Evolutionary conservation across 2,888 invertebrate species (phyloP).

Genomic region (Campoletis raptor): DNA sequence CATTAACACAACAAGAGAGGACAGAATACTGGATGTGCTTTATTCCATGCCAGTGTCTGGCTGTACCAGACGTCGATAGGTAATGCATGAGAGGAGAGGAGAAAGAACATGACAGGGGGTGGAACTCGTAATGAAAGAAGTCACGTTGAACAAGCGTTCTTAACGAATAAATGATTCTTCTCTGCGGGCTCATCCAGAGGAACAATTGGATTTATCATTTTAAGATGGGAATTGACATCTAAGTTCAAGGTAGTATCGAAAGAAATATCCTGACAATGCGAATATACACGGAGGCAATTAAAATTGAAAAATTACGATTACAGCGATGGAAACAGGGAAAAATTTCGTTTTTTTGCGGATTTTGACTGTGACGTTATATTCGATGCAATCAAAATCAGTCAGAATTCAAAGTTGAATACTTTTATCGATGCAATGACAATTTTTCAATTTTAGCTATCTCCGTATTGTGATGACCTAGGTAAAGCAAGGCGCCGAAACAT

Average conservation of each 20-base stretch:
- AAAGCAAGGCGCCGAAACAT: no score
- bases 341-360: no score
- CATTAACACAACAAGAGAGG: constrained; percentile 45
- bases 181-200: constrained; percentile 13
- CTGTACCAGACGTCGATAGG: neutral
- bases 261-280: no score
- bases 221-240: neutral
- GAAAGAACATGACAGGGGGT: neutral
- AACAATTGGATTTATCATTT: constrained; percentile 15
- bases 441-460: no score
- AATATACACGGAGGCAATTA: no score
- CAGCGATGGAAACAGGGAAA: no score
- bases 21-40: constrained; percentile 31
- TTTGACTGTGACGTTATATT: no score
- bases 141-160: neutral
- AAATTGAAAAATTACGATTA: no score
- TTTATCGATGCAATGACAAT: no score
- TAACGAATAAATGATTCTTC: constrained; percentile 9
- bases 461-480: no score
- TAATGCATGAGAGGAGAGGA: neutral
- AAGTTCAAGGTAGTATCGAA: neutral
- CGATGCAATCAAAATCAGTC: no score
- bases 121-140: constrained; percentile 12
- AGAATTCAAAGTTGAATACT: no score
- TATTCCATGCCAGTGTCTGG: neutral